Evolutionary conservation across 2,113 vertebrate genomes (phyloP).

Genomic region (Phainopepla nitens): DNA sequence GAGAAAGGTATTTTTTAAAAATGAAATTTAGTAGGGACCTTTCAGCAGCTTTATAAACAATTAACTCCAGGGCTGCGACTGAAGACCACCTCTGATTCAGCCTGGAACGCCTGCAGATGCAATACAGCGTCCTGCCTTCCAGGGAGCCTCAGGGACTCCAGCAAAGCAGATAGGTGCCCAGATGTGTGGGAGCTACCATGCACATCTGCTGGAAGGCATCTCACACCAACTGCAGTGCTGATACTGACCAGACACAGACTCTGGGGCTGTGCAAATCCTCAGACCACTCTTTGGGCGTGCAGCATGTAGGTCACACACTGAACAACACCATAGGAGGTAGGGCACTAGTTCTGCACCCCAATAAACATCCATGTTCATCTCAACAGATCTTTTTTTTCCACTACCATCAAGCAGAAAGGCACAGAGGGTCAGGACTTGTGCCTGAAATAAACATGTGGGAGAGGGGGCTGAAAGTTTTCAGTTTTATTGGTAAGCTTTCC

Average conservation of each 20-base stretch:
- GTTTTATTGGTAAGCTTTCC: not conserved
- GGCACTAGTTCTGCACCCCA: not conserved
- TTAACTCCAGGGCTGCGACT: not conserved
- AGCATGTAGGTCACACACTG: not conserved
- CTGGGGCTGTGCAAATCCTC: not conserved
- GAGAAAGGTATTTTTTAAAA: not conserved
- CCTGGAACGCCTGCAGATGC: not conserved
- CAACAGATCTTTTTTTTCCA: not conserved
- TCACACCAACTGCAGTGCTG: not conserved
- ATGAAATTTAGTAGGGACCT: not conserved
- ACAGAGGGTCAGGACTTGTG: not conserved
- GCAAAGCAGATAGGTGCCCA: not conserved
- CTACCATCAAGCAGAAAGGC: not conserved
- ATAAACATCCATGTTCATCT: not conserved
- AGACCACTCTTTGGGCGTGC: not conserved
- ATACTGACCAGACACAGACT: not conserved
- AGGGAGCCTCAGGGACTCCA: not conserved
- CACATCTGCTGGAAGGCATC: not conserved
- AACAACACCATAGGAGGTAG: not conserved
- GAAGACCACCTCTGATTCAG: constrained; percentile 27
- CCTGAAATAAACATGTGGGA: not conserved
- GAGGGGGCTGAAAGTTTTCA: not conserved
- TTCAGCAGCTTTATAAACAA: constrained; percentile 51
- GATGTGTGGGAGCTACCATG: not conserved
- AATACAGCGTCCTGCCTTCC: not conserved